phyloP scores from a whole-genome alignment of 2,113 vertebrate species.

The Pipra filicauda region DNA sequence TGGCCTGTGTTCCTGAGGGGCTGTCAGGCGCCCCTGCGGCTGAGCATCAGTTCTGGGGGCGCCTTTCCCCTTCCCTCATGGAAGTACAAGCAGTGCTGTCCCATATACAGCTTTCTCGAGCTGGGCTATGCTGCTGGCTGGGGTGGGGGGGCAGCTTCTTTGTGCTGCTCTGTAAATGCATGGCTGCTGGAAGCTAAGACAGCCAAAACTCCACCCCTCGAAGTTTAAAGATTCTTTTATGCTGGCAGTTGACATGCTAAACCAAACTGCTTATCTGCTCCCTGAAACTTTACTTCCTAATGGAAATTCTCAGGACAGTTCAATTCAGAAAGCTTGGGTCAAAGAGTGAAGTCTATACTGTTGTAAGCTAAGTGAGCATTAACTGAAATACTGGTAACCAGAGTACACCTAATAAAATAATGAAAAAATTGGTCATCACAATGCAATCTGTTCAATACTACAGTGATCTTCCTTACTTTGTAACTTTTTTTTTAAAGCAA shows the following conservation, averaged over 20 bases:
- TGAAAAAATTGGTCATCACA: not conserved
- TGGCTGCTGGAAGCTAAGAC: not conserved
- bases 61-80: not conserved
- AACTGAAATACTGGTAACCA: slow-evolving; percentile 19
- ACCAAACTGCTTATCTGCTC: not conserved
- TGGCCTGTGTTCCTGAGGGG: not conserved
- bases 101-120: accelerated
- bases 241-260: not conserved
- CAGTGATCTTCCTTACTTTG: slow-evolving; percentile 56
- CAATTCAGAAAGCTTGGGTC: not conserved
- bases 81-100: not conserved
- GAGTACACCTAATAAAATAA: slow-evolving; percentile 5
- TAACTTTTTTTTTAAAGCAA: slow-evolving; percentile 54
- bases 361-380: slow-evolving; percentile 22
- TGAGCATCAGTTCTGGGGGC: not conserved
- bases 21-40: not conserved
- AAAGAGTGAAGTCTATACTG: not conserved
- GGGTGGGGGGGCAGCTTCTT: not conserved
- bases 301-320: slow-evolving; percentile 55
- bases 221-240: not conserved
- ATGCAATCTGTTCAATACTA: slow-evolving; percentile 28
- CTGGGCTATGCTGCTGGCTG: not conserved
- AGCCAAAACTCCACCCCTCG: not conserved
- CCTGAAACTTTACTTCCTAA: not conserved
- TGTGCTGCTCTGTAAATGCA: not conserved